Base-by-base conservation (phyloP, 2,113 vertebrate species). In the Archocentrus centrarchus region DNA sequence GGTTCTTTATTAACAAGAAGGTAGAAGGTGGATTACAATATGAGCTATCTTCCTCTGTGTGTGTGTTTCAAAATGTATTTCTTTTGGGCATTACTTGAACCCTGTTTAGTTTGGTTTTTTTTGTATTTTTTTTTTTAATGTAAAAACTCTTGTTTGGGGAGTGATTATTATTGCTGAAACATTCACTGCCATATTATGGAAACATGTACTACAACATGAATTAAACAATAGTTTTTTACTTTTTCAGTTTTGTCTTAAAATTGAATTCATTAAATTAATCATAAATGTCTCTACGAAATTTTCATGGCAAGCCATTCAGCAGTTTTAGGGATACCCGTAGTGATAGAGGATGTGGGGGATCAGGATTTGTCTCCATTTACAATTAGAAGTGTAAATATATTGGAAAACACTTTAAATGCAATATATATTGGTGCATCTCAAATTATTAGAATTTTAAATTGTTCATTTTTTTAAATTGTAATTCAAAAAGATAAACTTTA, bases 161-260 rank as follows among this genome's bases (percentile, higher is more conserved):
- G 95, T 95, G 92, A 96, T 95, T 87, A 81, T 97, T 92, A 89
- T 94, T 97, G 96, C 96, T 95, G 95, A 96, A 96, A 97, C 95
- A 92, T 95, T 97, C 97, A 97, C 96, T 99, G 97, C 97, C 97
- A 97, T 96, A 93, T 96, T 97, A 97, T 96, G 94, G 93, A 97
- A 96, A 96, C 96, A 95, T 97, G 95, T 97, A 98, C 97, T 95
- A 97, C 95, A 96, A 96, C 95, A 96, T 97, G 97, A 96, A 98
- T 97, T 98, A 98, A 99, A 99, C 96, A 94, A 97, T 98, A 98
- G 97, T 98, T 98, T 98, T 99, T 95, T 97, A 98, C 97, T 97
- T 97, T 95, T 96, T 96, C 97, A 97, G 95, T 95, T 95, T 95
- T 93, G 90, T 91, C 83, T 93, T 91, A 53, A 73, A 73, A 73